Base-by-base conservation (phyloP, 2,888 invertebrate genomes). In the Microplitis manilae region DNA sequence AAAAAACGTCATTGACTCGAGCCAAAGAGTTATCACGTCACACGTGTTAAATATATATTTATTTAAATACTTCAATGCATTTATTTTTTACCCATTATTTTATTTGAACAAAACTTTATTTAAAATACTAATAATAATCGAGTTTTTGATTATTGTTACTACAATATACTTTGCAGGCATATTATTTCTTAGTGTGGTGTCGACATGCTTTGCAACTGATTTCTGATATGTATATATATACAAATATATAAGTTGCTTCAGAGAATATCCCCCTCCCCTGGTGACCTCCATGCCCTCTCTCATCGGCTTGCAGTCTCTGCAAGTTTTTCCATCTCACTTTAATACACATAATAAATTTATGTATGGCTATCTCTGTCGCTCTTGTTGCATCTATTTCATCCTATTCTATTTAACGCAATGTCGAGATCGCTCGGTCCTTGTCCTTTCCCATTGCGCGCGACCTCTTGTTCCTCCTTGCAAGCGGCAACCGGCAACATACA, bases 231-330 rank as follows among this genome's bases (percentile, higher is more conserved):
- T 39, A 71, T 50, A 50, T 50, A 13, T 50, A 50, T 50, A 50
- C 13, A 9, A 9, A 50, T 50, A 9, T 50, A 71, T 62, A 39
- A 61, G 61, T 39, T 61, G 38, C 71, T 39, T 50, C 20, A 65
- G 30, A 30, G 65, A 9, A 30, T 40, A 13, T 61, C 71, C 15
- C 39, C 39, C 39, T 59, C 40, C 65, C 9, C 15, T 39, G 15
- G 15, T 71, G 71, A 71, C 71, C 71, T 61, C 71, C 60, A 61
- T 71, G 71, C 71, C 71, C 71, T 71, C 71, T 62, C 71, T 38
- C 15, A 39, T 60, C 39, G 38, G 59, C 38, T 62, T 60, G 17
- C 15, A 71, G 61, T 71, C 39, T 30, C 61, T 71, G n/a, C 17
- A 39, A 9, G 71, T 38, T 65, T 13, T 65, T 65, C 65, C 62